These are phyloP conservation scores for Chloropsis cyanopogon DNA, from an alignment of 2,113 vertebrate genomes.

Conservation along the genomic window DNA sequence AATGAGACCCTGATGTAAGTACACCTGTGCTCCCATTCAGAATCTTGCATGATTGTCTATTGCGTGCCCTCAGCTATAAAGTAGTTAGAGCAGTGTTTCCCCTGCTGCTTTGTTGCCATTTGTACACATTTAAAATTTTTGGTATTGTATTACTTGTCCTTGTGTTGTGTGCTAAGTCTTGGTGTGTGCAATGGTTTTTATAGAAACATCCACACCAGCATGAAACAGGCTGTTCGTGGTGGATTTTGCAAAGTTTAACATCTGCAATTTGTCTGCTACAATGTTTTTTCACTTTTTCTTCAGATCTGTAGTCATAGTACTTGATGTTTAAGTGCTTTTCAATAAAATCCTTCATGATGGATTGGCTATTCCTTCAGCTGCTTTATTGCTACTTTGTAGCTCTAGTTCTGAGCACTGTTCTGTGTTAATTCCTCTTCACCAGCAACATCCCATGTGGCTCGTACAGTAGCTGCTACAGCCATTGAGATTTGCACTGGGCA, in stretches of 20 bases:
- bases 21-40: neutral
- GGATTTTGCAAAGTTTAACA: neutral
- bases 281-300: neutral
- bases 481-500: neutral
- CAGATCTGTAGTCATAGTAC: neutral
- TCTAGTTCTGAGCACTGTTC: neutral
- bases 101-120: neutral
- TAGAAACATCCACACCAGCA: neutral
- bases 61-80: neutral
- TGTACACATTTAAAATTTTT: neutral
- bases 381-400: neutral
- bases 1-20: neutral
- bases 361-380: neutral
- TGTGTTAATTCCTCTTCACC: neutral
- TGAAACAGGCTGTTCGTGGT: neutral
- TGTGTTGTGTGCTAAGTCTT: neutral
- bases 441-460: neutral
- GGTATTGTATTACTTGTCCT: neutral
- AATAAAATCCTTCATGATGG: neutral
- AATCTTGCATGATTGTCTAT: neutral
- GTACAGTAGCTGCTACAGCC: neutral
- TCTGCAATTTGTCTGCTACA: neutral
- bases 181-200: neutral
- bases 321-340: neutral
- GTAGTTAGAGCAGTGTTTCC: neutral